Evolutionary conservation across 2,797 vertebrate species (phyloP).

Genomic region (Clamator glandarius): DNA sequence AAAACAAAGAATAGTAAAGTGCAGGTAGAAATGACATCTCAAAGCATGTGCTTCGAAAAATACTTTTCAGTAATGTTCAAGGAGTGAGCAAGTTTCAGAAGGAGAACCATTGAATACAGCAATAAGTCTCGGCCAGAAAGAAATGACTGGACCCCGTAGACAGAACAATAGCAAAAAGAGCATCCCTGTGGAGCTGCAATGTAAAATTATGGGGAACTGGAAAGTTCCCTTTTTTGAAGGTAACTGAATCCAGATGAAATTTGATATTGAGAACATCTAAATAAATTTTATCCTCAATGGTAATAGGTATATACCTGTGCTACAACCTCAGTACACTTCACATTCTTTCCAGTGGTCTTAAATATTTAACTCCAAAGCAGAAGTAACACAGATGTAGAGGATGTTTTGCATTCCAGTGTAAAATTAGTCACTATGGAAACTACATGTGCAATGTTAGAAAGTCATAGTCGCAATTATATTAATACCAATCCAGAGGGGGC

Average conservation of each 20-base stretch:
- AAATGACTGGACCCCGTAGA: background rate
- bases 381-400: background rate
- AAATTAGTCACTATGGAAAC: constrained; percentile 31
- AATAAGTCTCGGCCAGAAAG: background rate
- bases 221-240: background rate
- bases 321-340: background rate
- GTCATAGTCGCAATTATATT: background rate
- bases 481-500: background rate
- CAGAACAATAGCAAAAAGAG: background rate
- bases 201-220: background rate
- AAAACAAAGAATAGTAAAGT: background rate
- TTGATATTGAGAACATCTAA: background rate
- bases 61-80: background rate
- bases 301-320: background rate
- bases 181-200: background rate
- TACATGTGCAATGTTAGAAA: background rate
- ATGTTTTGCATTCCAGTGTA: background rate
- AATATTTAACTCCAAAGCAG: background rate
- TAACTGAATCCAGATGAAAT: background rate
- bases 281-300: rapidly evolving
- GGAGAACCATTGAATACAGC: background rate
- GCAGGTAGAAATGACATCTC: background rate
- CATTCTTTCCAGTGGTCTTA: background rate
- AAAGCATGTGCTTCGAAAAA: background rate
- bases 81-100: background rate